Base-by-base conservation (phyloP, 2,797 vertebrate genomes). In the Gambusia yucatana region DNA sequence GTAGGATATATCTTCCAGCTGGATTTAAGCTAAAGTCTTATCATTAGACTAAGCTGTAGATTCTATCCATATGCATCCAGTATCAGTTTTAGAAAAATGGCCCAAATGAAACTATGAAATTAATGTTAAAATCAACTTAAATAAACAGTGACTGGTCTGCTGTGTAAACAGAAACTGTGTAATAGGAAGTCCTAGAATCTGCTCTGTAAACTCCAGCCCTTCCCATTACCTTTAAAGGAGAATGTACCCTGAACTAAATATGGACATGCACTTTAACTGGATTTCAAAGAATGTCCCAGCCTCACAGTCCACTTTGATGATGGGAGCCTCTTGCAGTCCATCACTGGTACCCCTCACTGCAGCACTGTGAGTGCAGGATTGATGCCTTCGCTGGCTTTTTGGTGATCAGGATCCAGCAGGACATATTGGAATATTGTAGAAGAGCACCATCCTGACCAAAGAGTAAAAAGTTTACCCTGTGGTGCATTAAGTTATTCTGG, bases 161-260 rank as follows among this genome's bases (percentile, higher is more conserved):
- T 76, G 67, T 86, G 78, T 87, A 92, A 90, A 89, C 86, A 89
- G 79, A 67, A 75, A 87, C 73, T 82, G 85, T 94, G 88, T 84
- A 90, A 90, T 86, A 90, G 92, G 92, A 94, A 89, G 87, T 92
- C 87, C 93, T 80, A 88, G 82, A 78, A 77, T 89, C 86, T 84
- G 80, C 89, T 93, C 84, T 94, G 84, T 93, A 95, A 94, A 95
- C 91, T 90, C 87, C 85, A 91, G 92, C 94, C 95, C 94, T 94
- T 95, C 97, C 97, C 95, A 96, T 97, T 97, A 96, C 97, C 97
- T 98, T 99, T 97, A 99, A 99, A 99, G 98, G 98, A 97, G 96
- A 94, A 96, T 97, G 95, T 94, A 96, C 93, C 96, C 95, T 94
- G 88, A 87, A 96, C 98, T 99, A 99, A 98, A 99, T 99, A 98